These are phyloP conservation scores for Anableps anableps DNA, from an alignment of 2,797 vertebrate genomes.

Conservation along the genomic window DNA sequence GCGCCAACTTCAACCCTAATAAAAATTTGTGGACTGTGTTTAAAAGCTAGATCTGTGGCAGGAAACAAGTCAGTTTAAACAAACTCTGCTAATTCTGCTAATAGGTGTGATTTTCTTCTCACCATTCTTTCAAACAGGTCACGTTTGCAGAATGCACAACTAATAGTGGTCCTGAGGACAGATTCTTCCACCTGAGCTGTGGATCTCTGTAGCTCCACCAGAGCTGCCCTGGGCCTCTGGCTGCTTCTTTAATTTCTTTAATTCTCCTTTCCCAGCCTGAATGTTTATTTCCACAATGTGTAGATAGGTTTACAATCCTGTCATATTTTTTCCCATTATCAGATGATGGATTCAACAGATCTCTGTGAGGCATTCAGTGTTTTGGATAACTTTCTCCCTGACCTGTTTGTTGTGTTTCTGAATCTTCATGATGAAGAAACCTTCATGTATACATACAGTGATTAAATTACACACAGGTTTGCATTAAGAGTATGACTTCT, in stretches of 20 bases:
- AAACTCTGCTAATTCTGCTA: not conserved
- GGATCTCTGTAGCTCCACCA: not conserved
- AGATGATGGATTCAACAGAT: not conserved
- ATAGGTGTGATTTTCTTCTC: not conserved
- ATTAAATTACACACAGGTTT: not conserved
- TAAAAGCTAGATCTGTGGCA: not conserved
- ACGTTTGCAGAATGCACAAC: too few species aligned
- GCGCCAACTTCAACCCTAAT: not conserved
- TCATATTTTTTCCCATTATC: not conserved
- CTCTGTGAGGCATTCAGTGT: not conserved
- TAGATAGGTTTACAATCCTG: not conserved
- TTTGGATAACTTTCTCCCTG: not conserved
- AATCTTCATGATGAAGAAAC: not conserved
- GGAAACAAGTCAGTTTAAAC: not conserved
- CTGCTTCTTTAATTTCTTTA: not conserved
- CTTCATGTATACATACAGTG: not conserved
- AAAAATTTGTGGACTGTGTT: not conserved
- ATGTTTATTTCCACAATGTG: not conserved
- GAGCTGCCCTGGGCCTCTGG: not conserved
- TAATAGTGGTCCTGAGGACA: too few species aligned
- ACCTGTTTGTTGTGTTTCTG: not conserved
- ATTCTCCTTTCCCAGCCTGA: too few species aligned
- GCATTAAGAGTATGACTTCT: not conserved
- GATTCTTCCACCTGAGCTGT: not conserved
- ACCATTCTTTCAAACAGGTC: too few species aligned